Conservation (phyloP, 2,797 vertebrate genomes). For the Pangasius sanitwongsei region DNA sequence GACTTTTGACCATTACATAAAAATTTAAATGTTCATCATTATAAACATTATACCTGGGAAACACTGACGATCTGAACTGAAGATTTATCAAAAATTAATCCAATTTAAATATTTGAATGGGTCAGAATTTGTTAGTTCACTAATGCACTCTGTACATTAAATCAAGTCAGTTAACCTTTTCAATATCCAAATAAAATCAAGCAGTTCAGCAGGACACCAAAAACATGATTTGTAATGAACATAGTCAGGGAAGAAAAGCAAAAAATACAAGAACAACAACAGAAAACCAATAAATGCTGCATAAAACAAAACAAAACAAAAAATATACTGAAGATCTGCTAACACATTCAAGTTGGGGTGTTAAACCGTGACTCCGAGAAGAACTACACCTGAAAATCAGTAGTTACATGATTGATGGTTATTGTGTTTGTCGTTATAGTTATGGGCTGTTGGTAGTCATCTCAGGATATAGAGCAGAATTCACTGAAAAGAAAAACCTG, state of each 20-base stretch:
- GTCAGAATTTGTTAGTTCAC: neutral
- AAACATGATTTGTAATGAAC: neutral
- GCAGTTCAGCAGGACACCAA: neutral
- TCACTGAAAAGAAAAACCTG: constrained; percentile 93
- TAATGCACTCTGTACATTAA: neutral
- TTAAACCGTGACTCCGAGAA: neutral
- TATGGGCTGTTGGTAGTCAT: neutral
- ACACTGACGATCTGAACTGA: neutral
- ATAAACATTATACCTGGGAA: neutral
- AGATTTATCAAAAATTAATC: neutral
- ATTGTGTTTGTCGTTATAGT: neutral
- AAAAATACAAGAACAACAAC: too few species aligned
- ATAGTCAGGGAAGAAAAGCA: neutral
- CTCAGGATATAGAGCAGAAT: constrained; percentile 90
- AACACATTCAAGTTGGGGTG: neutral
- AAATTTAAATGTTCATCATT: neutral
- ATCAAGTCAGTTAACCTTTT: neutral
- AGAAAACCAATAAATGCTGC: neutral
- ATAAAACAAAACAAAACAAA: neutral
- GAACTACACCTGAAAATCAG: neutral
- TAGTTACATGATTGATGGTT: neutral
- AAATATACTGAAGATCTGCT: neutral
- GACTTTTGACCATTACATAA: neutral
- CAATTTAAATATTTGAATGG: too few species aligned
- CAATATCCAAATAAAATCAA: neutral